These are phyloP conservation scores for Anguilla japonica DNA, from an alignment of 2,113 vertebrate genomes.

Conservation along the genomic window DNA sequence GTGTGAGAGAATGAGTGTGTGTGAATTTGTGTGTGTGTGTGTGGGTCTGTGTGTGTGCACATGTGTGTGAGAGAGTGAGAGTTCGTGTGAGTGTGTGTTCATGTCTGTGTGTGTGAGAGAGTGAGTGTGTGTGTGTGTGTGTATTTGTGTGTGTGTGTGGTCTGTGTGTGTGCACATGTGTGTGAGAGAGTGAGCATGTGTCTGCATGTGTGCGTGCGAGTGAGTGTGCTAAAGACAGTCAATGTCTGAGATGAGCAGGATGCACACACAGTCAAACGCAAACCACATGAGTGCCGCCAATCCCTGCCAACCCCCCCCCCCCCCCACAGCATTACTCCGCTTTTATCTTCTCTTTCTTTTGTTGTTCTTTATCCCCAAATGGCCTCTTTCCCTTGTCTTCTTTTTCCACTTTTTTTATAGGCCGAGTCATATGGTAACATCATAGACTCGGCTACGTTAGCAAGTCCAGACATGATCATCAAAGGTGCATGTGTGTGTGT, in stretches of 20 bases:
- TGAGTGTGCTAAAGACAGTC: background rate
- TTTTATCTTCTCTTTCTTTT: background rate
- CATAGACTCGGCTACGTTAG: background rate
- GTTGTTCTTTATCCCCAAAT: background rate
- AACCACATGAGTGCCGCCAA: constrained; percentile 10
- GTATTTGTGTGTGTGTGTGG: too few species aligned
- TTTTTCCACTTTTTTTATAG: background rate
- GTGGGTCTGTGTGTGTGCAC: too few species aligned
- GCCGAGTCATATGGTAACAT: background rate
- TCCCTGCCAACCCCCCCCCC: background rate
- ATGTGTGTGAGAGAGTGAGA: too few species aligned
- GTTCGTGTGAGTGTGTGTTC: too few species aligned
- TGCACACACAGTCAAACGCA: constrained; percentile 4
- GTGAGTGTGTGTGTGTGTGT: background rate
- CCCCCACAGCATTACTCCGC: background rate
- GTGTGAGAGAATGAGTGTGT: too few species aligned
- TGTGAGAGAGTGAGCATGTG: too few species aligned
- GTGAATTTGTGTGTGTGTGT: too few species aligned
- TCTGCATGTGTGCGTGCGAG: background rate
- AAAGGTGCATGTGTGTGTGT: constrained; percentile 2
- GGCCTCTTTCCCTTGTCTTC: background rate
- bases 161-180: too few species aligned
- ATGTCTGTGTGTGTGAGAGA: too few species aligned
- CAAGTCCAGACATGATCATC: background rate
- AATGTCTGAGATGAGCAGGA: constrained; percentile 8